Evolutionary conservation across 2,888 invertebrate genomes (phyloP).

Genomic region (Tineola bisselliella): DNA sequence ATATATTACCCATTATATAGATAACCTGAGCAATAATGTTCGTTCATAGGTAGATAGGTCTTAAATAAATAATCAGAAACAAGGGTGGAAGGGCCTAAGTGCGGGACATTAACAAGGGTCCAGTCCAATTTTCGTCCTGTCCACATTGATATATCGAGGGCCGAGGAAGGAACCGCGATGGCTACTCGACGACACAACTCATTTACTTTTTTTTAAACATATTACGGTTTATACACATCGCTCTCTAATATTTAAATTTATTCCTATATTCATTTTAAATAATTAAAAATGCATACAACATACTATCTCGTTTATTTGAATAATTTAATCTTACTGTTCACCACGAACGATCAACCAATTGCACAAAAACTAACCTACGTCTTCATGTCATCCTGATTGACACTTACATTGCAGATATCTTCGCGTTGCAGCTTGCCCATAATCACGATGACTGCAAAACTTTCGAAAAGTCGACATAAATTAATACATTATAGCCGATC

Average conservation of each 20-base stretch:
- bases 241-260: no score
- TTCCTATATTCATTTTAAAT: no score
- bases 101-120: slow-evolving; percentile 65
- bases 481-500: not conserved
- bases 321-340: no score
- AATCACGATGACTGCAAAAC: no score
- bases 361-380: no score
- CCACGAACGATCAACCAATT: no score
- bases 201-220: slow-evolving; percentile 25
- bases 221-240: not conserved
- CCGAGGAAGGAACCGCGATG: slow-evolving; percentile 35
- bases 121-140: slow-evolving; percentile 67
- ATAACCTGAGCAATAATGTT: not conserved
- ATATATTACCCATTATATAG: not conserved
- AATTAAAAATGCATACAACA: no score
- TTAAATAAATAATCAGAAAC: slow-evolving; percentile 64
- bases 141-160: slow-evolving; percentile 64
- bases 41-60: slow-evolving; percentile 37
- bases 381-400: no score
- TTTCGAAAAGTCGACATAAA: no score
- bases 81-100: slow-evolving; percentile 57
- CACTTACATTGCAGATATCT: no score
- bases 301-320: no score
- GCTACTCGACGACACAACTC: slow-evolving; percentile 38
- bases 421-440: no score